phyloP scores from a whole-genome alignment of 2,888 invertebrate species.

The Drosophila yooni region DNA sequence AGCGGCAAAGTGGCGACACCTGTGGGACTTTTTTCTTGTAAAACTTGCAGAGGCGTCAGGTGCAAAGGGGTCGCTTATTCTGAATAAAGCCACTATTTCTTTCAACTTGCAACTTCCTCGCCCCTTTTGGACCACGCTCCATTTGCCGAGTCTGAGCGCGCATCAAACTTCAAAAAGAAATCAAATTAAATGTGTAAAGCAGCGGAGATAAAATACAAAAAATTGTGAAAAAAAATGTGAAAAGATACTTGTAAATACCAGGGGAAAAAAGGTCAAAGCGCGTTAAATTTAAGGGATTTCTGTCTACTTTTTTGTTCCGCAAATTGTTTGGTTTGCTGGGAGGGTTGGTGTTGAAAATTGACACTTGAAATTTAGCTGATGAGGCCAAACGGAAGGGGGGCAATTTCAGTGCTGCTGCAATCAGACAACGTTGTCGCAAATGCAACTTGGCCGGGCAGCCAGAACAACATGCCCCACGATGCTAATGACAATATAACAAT shows the following conservation, averaged over 20 bases:
- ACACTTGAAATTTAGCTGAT: constrained; percentile 67
- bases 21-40: constrained; percentile 58
- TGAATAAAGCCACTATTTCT: neutral
- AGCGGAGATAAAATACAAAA: constrained; percentile 56
- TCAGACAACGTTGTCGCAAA: constrained; percentile 68
- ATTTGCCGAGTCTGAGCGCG: constrained; percentile 36
- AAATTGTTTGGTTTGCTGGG: constrained; percentile 24
- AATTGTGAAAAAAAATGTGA: constrained; percentile 38
- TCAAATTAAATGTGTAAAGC: constrained; percentile 78
- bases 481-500: constrained; percentile 76
- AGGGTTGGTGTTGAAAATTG: constrained; percentile 77
- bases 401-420: constrained; percentile 56
- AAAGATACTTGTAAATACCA: constrained; percentile 66
- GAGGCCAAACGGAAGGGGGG: constrained; percentile 8
- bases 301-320: constrained; percentile 42
- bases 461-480: constrained; percentile 18
- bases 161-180: constrained; percentile 79
- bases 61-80: neutral
- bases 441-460: constrained; percentile 45
- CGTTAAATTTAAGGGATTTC: constrained; percentile 71
- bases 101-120: neutral
- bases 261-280: constrained; percentile 73
- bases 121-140: constrained; percentile 19
- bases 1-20: constrained; percentile 75
- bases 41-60: constrained; percentile 25